A percentile compares a stretch with the other conserved stretches of the same genome.
Evolutionary conservation across 1,140 invertebrate species (phyloP).

Genomic region (Stegodyphus mimosarum): DNA sequence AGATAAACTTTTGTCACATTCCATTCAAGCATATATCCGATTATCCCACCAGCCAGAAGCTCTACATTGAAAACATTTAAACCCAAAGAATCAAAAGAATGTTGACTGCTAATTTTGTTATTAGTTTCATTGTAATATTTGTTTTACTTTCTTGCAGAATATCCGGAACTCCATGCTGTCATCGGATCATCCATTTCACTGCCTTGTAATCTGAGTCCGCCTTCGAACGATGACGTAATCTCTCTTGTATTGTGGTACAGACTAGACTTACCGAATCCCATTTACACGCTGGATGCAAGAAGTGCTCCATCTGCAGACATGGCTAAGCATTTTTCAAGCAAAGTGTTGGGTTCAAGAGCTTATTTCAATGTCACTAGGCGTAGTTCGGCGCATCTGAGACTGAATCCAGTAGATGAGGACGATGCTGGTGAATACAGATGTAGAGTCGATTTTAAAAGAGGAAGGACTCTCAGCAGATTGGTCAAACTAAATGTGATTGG

Average conservation of each 20-base stretch:
- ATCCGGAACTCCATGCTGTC: slow-evolving; percentile 47
- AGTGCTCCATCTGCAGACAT: slow-evolving; percentile 28
- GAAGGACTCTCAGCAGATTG: slow-evolving; percentile 87
- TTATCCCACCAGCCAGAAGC: too few relatives aligned
- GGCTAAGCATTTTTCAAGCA: slow-evolving; percentile 62
- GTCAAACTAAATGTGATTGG: slow-evolving; percentile 91
- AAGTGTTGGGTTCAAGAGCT: slow-evolving; percentile 59
- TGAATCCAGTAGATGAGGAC: slow-evolving; percentile 80
- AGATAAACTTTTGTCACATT: too few relatives aligned
- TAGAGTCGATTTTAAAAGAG: slow-evolving; percentile 89
- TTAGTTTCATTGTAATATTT: background rate
- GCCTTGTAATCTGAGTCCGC: slow-evolving; percentile 84
- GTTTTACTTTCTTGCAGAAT: slow-evolving; percentile 20
- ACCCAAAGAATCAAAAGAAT: too few relatives aligned
- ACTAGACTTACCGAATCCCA: slow-evolving; percentile 82
- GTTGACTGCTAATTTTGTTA: too few relatives aligned
- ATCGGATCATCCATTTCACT: slow-evolving; percentile 66
- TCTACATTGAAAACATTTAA: too few relatives aligned
- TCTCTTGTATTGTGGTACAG: slow-evolving; percentile 93
- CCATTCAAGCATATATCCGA: too few relatives aligned
- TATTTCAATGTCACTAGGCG: slow-evolving; percentile 56
- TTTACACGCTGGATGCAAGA: slow-evolving; percentile 72
- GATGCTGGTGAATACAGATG: slow-evolving; percentile 88
- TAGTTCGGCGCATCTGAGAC: slow-evolving; percentile 77
- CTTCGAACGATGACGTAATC: slow-evolving; percentile 81